These are phyloP conservation scores for Xenentodon cancila DNA, from an alignment of 2,797 vertebrate genomes.

Conservation along the genomic window DNA sequence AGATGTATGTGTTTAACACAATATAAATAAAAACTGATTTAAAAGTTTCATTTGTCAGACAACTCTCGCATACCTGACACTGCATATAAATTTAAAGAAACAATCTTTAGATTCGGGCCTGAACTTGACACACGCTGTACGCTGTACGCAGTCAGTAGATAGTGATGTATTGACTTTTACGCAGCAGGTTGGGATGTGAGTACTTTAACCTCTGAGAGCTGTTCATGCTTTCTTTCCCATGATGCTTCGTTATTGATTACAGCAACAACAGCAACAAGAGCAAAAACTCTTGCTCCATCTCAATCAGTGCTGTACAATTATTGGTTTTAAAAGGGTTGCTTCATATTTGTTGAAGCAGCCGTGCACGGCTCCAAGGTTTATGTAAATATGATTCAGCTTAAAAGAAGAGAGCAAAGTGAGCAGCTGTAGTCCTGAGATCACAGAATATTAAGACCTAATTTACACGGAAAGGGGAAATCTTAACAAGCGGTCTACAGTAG, in stretches of 20 bases:
- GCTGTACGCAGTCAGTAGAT: conserved; percentile 32
- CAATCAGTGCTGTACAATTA: conserved; percentile 25
- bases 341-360: conserved; percentile 17
- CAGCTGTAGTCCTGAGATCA: conserved; percentile 53
- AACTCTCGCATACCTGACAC: no score
- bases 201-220: conserved; percentile 50
- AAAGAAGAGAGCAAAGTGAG: conserved; percentile 44
- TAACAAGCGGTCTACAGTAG: conserved; percentile 2
- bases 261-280: conserved; percentile 56
- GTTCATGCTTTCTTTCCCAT: conserved; percentile 41
- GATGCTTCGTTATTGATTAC: conserved; percentile 26
- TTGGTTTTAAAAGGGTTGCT: conserved; percentile 24
- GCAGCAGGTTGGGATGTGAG: conserved; percentile 41
- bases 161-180: conserved; percentile 33
- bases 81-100: no score
- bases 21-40: no score
- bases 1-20: no score
- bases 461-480: conserved; percentile 21
- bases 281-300: conserved; percentile 30
- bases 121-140: conserved; percentile 11
- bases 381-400: conserved; percentile 38
- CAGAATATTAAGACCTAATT: conserved; percentile 33
- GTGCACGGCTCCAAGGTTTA: conserved; percentile 12
- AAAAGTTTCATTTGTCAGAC: no score
- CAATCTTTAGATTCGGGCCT: background rate